phyloP scores from a whole-genome alignment of 2,797 vertebrate species.

The Huso huso region DNA sequence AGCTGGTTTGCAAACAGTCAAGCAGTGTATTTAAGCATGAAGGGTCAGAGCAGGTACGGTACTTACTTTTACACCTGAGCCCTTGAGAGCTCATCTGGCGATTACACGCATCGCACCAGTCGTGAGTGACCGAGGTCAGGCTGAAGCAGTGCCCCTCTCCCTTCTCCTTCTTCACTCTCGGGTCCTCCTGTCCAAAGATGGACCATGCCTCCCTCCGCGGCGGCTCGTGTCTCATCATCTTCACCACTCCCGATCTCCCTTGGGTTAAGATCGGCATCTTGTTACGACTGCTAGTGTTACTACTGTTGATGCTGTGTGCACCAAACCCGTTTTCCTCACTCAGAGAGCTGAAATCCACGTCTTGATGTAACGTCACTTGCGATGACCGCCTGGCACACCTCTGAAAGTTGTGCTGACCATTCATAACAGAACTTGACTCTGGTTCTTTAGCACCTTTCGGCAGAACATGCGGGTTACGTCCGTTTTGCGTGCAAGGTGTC shows the following conservation, averaged over 20 bases:
- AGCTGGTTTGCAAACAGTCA: no score
- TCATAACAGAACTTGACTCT: constrained; percentile 8
- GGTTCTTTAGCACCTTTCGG: no score
- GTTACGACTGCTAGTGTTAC: constrained; percentile 18
- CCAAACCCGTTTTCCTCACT: constrained; percentile 7
- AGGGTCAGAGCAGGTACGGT: no score
- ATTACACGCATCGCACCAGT: constrained; percentile 85
- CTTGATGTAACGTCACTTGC: constrained; percentile 17
- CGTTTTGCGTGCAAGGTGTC: background rate
- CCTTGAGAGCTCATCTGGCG: constrained; percentile 56
- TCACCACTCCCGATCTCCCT: constrained; percentile 57
- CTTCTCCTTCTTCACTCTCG: constrained; percentile 56
- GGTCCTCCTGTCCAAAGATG: constrained; percentile 72
- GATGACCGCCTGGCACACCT: constrained; percentile 27
- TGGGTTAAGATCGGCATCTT: constrained; percentile 45
- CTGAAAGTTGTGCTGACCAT: constrained; percentile 25
- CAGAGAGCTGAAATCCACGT: constrained; percentile 7
- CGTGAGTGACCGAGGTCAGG: constrained; percentile 45
- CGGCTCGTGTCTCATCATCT: constrained; percentile 54
- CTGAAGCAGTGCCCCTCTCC: constrained; percentile 76
- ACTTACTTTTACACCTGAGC: constrained; percentile 78
- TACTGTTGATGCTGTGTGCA: background rate
- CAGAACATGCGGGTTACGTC: constrained; percentile 11
- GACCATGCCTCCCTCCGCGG: constrained; percentile 76
- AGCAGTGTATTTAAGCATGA: no score